phyloP scores from a whole-genome alignment of 2,113 vertebrate species.

The Crocuta crocuta region DNA sequence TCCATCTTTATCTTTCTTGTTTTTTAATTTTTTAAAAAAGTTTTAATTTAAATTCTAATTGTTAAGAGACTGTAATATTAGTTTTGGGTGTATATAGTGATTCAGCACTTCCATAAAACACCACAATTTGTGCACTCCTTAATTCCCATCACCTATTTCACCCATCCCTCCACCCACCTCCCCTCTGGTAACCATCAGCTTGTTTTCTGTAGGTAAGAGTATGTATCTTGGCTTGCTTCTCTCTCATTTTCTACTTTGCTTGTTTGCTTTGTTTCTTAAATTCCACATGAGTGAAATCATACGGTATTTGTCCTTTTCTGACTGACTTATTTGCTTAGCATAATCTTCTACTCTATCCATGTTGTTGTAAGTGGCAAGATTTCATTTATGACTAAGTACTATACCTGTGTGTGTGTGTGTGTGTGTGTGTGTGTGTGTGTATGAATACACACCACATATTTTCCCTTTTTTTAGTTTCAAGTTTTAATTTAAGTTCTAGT shows the following conservation, averaged over 20 bases:
- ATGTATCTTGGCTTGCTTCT: neutral
- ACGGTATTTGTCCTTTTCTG: no score
- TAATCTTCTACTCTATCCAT: no score
- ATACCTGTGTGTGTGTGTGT: no score
- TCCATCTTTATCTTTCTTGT: constrained; percentile 12
- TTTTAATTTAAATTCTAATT: neutral
- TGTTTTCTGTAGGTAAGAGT: neutral
- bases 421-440: no score
- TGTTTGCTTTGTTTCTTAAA: no score
- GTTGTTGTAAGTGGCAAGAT: no score
- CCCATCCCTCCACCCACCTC: neutral
- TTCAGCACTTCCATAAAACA: neutral
- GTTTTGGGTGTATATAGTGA: neutral
- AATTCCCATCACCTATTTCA: neutral
- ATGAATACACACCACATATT: no score
- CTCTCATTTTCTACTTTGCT: neutral
- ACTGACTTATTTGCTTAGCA: no score
- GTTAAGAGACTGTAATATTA: neutral
- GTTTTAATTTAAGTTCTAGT: no score
- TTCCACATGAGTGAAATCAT: no score
- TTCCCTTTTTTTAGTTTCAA: no score
- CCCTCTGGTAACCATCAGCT: neutral
- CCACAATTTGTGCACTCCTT: neutral
- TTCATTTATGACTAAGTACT: no score
- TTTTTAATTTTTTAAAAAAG: neutral